Evolutionary conservation across 2,113 vertebrate genomes (phyloP), one percentile per base, ranked within the genome.

Genomic region (Mugil cephalus): DNA sequence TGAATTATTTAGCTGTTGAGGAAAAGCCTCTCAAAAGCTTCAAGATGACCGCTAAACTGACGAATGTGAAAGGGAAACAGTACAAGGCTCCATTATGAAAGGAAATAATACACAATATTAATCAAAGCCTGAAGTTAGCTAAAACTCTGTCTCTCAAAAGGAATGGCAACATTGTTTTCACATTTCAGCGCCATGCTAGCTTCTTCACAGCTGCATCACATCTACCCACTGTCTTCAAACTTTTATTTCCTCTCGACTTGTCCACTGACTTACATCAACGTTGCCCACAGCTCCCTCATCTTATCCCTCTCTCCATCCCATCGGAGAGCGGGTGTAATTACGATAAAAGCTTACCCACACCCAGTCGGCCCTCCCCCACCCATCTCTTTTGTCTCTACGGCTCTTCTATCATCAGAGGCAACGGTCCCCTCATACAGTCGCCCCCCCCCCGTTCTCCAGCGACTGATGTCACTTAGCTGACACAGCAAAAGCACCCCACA

Each of bases 401-500:
- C 53, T 59, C 66, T 42, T 68, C 53, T 24, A 30, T 54, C 67
- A 63, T 63, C 42, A 39, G 67, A 7, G 3, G 13, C 51, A 17
- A 18, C n/a, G 8, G 58, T 52, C 45, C 63, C 55, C 42, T 75
- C 52, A 36, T 38, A 10, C 65, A 69, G 47, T 79, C 66, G 3
- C 79, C 19, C 43, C 54, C 70, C 40, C 63, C 67, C 53, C 45
- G 63, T 79, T 84, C 69, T 72, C 64, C 45, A 40, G 71, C 72
- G 40, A 86, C 88, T 93, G 91, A 93, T 93, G 92, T 93, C 92
- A 93, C 83, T 88, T 75, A 72, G 93, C 93, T 93, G 91, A 91
- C 66, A 76, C 91, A 89, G 92, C 92, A 90, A 85, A 93, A 92
- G 19, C 46, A n/a, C 6, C 15, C 24, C 8, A 19, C 64, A 83